Evolutionary conservation across 2,113 vertebrate genomes (phyloP), one percentile per base, ranked within the genome.

Genomic region (Calyptomena viridis): DNA sequence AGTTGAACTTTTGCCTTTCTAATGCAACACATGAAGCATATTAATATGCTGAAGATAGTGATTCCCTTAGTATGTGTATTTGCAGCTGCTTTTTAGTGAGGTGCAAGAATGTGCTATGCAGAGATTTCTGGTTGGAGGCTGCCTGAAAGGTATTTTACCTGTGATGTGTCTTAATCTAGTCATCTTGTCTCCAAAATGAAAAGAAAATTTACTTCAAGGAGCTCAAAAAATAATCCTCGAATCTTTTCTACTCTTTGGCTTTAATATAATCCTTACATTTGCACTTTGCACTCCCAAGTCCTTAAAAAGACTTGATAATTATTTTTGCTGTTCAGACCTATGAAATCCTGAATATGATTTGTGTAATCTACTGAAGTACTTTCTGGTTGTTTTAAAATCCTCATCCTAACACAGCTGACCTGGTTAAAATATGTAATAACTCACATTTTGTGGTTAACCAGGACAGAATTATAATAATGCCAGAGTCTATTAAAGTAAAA

Each of bases 1-100:
- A 83, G 33, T 7, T 97, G 87, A 97, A 96, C 86, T 96, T 96
- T 96, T 92, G 69, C 75, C 77, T 95, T 93, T 49, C 60, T 84
- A 80, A 59, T 33, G 23, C 62, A 87, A 64, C 39, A 81, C 52
- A 81, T 16, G 67, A 85, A 67, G 16, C 44, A 59, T 72, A 69
- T 84, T 89, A 76, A 50, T 86, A 56, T 64, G 30, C 53, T 87
- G 22, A 86, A 77, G 79, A 49, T 23, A 49, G 53, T 74, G 69
- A 66, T 91, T 82, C 50, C 76, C 66, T 81, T 82, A 78, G 44
- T 44, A 42, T 5, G 56, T 56, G 17, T 66, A n/a, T 91, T 90
- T 95, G 37, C 73, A 91, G 47, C 52, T 88, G 68, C 53, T 58
- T 35, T 56, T 84, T 80, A 84, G 60, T 35, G 42, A 37, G 21